phyloP scores from a whole-genome alignment of 1,140 invertebrate species.

The Steinernema feltiae region DNA sequence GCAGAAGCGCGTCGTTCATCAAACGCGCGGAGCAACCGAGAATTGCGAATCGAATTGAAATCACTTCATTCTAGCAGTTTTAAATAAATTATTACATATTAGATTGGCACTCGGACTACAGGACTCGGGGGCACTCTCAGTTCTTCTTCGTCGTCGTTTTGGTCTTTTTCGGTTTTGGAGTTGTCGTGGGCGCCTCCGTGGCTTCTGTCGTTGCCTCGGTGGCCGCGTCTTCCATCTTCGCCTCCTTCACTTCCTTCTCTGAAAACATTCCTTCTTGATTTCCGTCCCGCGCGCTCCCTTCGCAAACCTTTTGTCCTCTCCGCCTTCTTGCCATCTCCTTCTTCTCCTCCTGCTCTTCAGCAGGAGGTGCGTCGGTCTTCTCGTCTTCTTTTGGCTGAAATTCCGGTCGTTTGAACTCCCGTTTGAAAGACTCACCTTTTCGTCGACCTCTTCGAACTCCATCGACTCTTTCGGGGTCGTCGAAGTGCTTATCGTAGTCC shows the following conservation, averaged over 20 bases:
- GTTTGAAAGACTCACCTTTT: neutral
- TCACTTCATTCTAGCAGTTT: neutral
- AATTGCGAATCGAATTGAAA: no score
- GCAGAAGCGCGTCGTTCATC: no score
- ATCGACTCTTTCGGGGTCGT: neutral
- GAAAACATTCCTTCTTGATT: neutral
- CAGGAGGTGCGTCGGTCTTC: neutral
- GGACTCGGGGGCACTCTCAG: neutral
- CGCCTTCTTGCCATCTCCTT: neutral
- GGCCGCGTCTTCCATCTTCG: neutral
- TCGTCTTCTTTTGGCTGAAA: neutral
- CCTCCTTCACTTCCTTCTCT: neutral
- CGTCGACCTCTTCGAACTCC: neutral
- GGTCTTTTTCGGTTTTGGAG: neutral
- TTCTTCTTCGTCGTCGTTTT: slow-evolving; percentile 1
- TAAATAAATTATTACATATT: slow-evolving; percentile 14
- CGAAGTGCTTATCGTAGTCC: neutral
- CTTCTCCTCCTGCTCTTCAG: neutral
- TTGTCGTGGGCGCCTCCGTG: neutral
- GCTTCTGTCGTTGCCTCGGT: neutral
- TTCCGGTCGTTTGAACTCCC: neutral
- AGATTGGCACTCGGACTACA: neutral
- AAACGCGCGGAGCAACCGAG: no score
- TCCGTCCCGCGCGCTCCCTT: neutral
- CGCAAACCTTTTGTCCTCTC: neutral